Conservation (phyloP, 2,113 vertebrate genomes). For the Sminthopsis crassicaudata region DNA sequence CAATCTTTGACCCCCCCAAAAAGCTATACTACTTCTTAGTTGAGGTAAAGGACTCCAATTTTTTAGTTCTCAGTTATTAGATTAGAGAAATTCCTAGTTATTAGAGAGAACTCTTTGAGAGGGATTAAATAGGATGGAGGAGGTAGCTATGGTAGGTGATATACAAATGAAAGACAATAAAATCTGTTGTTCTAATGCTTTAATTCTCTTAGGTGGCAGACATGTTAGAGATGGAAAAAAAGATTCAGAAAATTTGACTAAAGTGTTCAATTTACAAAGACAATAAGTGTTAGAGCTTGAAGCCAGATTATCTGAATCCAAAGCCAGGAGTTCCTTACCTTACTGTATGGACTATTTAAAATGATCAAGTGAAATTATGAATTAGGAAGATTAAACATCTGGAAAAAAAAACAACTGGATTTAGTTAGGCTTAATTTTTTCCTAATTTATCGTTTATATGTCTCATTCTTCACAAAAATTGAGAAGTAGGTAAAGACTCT, state of each 20-base stretch:
- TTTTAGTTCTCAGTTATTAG: too few relatives aligned
- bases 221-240: neutral
- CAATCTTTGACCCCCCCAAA: neutral
- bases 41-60: too few relatives aligned
- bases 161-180: neutral
- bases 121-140: neutral
- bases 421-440: neutral
- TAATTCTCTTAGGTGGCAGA: neutral
- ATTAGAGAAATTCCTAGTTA: too few relatives aligned
- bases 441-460: neutral
- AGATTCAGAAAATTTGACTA: neutral
- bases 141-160: neutral
- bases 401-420: neutral
- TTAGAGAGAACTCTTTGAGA: neutral
- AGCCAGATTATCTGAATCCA: neutral
- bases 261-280: neutral
- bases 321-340: neutral
- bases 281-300: neutral
- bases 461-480: neutral
- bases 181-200: neutral
- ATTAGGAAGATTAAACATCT: neutral
- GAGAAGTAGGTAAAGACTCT: neutral
- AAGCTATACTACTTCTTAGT: neutral
- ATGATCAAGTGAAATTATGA: neutral
- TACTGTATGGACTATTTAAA: neutral